phyloP scores from a whole-genome alignment of 2,113 vertebrate species.

The Symphodus melops region DNA sequence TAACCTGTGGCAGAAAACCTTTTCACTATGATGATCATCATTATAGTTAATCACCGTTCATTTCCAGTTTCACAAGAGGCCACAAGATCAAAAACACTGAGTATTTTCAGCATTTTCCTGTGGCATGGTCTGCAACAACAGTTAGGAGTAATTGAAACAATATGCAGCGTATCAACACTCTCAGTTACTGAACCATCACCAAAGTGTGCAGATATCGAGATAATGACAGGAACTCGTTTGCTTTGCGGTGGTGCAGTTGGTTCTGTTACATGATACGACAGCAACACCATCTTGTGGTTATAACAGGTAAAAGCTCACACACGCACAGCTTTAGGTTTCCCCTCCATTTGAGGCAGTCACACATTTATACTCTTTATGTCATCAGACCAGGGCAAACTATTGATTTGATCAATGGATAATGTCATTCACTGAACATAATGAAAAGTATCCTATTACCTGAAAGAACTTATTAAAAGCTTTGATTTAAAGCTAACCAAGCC shows the following conservation, averaged over 20 bases:
- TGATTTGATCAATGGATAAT: no score
- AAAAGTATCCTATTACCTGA: no score
- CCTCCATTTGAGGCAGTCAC: no score
- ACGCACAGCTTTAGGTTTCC: no score
- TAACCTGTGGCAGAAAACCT: slow-evolving; percentile 72
- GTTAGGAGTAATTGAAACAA: slow-evolving; percentile 77
- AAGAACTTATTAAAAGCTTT: no score
- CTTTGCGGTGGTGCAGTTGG: slow-evolving; percentile 14
- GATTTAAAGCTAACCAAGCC: no score
- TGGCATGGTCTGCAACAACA: slow-evolving; percentile 68
- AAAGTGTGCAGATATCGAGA: slow-evolving; percentile 67
- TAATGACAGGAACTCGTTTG: slow-evolving; percentile 64
- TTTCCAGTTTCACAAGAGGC: slow-evolving; percentile 79
- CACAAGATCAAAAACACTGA: slow-evolving; percentile 79
- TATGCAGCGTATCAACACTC: slow-evolving; percentile 73
- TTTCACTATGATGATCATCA: slow-evolving; percentile 73
- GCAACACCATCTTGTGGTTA: slow-evolving; percentile 76
- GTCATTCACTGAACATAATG: no score
- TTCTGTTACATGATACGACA: slow-evolving; percentile 8
- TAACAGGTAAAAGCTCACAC: slow-evolving; percentile 33
- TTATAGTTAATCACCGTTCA: slow-evolving; percentile 80
- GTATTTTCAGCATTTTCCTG: slow-evolving; percentile 73
- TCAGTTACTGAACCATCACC: slow-evolving; percentile 77
- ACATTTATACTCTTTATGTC: no score
- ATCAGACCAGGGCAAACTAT: no score